Evolutionary conservation across 2,797 vertebrate genomes (phyloP).

Genomic region (Semaprochilodus insignis): DNA sequence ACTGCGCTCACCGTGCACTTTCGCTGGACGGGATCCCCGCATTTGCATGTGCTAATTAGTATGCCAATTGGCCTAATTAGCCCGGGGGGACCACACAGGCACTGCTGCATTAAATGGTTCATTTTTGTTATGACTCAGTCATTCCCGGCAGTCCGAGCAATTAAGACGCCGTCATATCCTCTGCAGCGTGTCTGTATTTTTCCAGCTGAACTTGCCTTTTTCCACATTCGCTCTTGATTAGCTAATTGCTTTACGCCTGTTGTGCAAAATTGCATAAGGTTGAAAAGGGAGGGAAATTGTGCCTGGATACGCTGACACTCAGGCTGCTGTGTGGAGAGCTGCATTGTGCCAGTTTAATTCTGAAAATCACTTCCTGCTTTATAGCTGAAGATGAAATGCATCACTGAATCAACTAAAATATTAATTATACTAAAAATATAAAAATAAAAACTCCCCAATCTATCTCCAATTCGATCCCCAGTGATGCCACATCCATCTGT

Average conservation of each 20-base stretch:
- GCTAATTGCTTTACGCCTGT: conserved; percentile 23
- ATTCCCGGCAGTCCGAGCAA: conserved; percentile 76
- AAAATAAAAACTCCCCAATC: no score
- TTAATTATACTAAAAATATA: no score
- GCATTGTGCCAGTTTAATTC: no score
- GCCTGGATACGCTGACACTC: no score
- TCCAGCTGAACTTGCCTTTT: neutral
- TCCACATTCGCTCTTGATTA: conserved; percentile 7
- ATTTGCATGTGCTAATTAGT: conserved; percentile 96
- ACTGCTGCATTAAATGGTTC: conserved; percentile 91
- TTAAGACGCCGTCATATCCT: conserved; percentile 59
- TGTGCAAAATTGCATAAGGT: neutral
- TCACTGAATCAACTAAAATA: no score
- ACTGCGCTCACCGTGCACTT: conserved; percentile 61
- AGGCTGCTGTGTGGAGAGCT: no score
- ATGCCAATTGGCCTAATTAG: conserved; percentile 99
- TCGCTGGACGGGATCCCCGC: conserved; percentile 70
- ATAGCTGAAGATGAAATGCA: no score
- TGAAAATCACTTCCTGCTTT: no score
- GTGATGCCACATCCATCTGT: no score
- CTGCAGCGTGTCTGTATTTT: conserved; percentile 10
- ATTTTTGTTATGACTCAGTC: conserved; percentile 82
- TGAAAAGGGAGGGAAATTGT: no score
- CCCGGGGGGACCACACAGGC: conserved; percentile 97
- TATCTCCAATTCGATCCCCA: no score